A percentile compares a stretch with the other conserved stretches of the same genome.
These are phyloP conservation scores for Drosophila nr. medialis DNA, from an alignment of 2,888 invertebrate genomes.

Conservation along the genomic window DNA sequence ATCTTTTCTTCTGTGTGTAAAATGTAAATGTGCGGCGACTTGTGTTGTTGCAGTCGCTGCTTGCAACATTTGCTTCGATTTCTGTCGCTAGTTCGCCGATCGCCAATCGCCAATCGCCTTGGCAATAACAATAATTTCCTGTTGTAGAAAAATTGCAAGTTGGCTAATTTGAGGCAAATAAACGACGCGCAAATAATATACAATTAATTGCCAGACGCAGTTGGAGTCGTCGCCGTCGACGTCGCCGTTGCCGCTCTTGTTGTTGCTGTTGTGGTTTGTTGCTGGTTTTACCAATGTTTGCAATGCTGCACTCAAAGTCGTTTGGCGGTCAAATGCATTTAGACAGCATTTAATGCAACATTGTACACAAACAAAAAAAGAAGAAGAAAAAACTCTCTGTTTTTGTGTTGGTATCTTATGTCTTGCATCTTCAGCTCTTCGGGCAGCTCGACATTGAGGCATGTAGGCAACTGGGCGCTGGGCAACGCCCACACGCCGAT, in stretches of 20 bases:
- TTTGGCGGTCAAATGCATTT: conserved; percentile 62
- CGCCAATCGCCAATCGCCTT: conserved; percentile 46
- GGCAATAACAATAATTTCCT: conserved; percentile 75
- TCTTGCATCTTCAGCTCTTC: conserved; percentile 43
- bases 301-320: conserved; percentile 46
- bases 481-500: conserved; percentile 76
- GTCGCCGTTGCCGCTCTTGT: too few species aligned
- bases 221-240: conserved; percentile 38
- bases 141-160: conserved; percentile 76
- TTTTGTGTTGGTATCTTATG: conserved; percentile 29
- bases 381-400: conserved; percentile 32
- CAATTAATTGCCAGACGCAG: conserved; percentile 72
- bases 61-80: conserved; percentile 35
- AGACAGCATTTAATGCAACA: conserved; percentile 42
- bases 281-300: conserved; percentile 22
- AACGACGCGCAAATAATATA: conserved; percentile 79
- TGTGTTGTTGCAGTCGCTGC: conserved; percentile 18
- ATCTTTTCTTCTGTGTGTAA: conserved; percentile 10
- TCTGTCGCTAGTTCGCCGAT: conserved; percentile 34
- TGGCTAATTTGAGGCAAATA: conserved; percentile 78
- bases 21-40: conserved; percentile 45
- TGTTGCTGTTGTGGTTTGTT: not conserved
- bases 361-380: conserved; percentile 21
- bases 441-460: conserved; percentile 48
- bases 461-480: conserved; percentile 60